Percentiles rank a stretch among this genome's conserved stretches.
Evolutionary conservation across 2,888 invertebrate genomes (phyloP).

Genomic region (Acronicta alni): DNA sequence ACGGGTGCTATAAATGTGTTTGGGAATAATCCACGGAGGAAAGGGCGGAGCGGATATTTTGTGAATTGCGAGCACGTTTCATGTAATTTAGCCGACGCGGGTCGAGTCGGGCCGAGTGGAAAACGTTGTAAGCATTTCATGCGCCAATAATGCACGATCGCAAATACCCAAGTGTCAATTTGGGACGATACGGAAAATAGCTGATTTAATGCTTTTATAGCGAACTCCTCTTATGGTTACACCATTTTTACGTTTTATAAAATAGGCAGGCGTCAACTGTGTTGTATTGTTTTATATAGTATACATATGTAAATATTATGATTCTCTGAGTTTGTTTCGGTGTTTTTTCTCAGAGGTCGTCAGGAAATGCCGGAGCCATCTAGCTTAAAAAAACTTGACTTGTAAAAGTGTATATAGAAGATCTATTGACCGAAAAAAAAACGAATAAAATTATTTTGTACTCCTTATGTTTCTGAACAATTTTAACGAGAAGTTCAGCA

Average conservation of each 20-base stretch:
- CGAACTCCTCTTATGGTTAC: conserved; percentile 16
- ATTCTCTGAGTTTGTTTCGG: too few relatives aligned
- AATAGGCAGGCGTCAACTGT: not conserved
- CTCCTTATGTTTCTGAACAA: too few relatives aligned
- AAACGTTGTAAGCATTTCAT: conserved; percentile 77
- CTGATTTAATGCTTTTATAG: conserved; percentile 42
- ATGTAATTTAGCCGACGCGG: conserved; percentile 69
- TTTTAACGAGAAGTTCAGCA: too few relatives aligned
- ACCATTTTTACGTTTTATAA: conserved; percentile 6
- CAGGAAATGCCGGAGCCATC: too few relatives aligned
- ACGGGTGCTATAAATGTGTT: conserved; percentile 56
- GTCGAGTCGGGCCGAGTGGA: conserved; percentile 73
- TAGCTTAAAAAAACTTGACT: too few relatives aligned
- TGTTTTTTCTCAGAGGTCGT: too few relatives aligned
- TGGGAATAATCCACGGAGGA: conserved; percentile 48
- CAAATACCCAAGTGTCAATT: conserved; percentile 53
- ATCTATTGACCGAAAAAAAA: too few relatives aligned
- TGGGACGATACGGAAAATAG: conserved; percentile 44
- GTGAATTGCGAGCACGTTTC: conserved; percentile 79
- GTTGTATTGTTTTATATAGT: not conserved
- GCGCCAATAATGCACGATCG: conserved; percentile 62
- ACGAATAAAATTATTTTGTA: too few relatives aligned
- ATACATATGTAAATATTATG: too few relatives aligned
- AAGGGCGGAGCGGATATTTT: conserved; percentile 67
- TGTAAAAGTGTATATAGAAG: too few relatives aligned